Evolutionary conservation across 2,888 invertebrate species (phyloP), one percentile per base, ranked within the genome.

Genomic region (Eudemis profundana): DNA sequence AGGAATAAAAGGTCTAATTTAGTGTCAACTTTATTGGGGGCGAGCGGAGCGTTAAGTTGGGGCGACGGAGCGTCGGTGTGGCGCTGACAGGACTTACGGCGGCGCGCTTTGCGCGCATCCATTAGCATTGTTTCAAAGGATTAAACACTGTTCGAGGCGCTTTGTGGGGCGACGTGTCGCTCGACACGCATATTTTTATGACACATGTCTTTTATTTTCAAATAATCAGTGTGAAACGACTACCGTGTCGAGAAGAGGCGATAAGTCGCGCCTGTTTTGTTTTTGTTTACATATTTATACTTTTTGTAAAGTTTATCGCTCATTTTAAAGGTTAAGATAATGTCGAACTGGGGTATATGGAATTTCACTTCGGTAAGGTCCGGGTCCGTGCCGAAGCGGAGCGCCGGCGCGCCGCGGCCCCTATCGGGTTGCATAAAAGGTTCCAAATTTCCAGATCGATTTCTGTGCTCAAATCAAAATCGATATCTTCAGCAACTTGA

Each of bases 61-160:
- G 86, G 77, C 84, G 85, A 85, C 78, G 77, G 77, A 17, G 53
- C 14, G 47, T 27, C 23, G 54, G 33, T 42, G 42, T 84, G 82
- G 78, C 87, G 88, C 77, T 89, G 90, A 91, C 90, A 89, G 90
- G 87, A 82, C 82, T 85, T 80, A 79, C 77, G 77, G 85, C 87
- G 86, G 86, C 76, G 76, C 79, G 81, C 85, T 85, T 87, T 82
- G 82, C 86, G 85, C 83, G 82, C 85, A 84, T 90, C 92, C 92
- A 92, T 92, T 92, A 92, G 90, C 90, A 92, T 92, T 91, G 92
- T 92, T 90, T 91, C 87, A 88, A 86, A 81, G 90, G 92, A 91
- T 92, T 91, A 92, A 83, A 84, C 78, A 86, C 81, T 83, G 86
- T 83, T 89, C 81, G 80, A 78, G 78, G 74, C 77, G 73, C 80